Evolutionary conservation across 92 coral and sea anemone species (phyloP), one percentile per base, ranked within the genome.

Genomic region (Phenganax marumi): DNA sequence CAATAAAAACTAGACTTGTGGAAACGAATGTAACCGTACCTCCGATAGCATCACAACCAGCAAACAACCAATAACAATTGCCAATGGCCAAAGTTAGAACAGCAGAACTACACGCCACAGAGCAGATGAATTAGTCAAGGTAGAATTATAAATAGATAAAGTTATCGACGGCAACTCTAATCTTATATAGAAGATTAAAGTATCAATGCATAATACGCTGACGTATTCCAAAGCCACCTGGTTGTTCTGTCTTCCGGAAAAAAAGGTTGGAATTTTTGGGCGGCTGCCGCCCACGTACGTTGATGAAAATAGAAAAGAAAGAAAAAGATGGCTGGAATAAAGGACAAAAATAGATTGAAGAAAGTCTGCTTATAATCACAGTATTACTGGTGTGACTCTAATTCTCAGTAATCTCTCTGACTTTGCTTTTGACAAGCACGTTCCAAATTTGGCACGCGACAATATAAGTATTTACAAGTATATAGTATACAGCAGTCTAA

Each of bases 281-380:
- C 72, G 72, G 72, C 72, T 66, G 50, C 72, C 72, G 72, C 72
- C 72, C 72, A 66, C 50, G 72, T 24, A 66, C 50, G 72, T 24
- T 66, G 72, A 66, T 12, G 13, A 66, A 25, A 33, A 25, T 25
- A 66, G 49, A n/a, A 14, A 66, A 48, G 72, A 25, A 33, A 33
- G 9, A 17, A 10, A 18, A 22, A n/a, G 8, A 66, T 25, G 72
- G 50, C 50, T 33, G 43, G 43, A 33, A 33, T 33, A 33, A 33
- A 33, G 43, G 43, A 33, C 43, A 25, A 25, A 33, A 66, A 66
- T 66, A 66, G 48, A 66, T 25, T 16, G n/a, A 8, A 12, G n/a
- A 58, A 16, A 23, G 65, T 58, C 6, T 58, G 65, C 22, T 58
- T 16, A 6, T 16, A 7, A 23, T 7, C 16, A 58, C 6, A 12